These are phyloP conservation scores for Tetrapedia diversipes DNA, from an alignment of 2,888 invertebrate genomes.

Conservation along the genomic window DNA sequence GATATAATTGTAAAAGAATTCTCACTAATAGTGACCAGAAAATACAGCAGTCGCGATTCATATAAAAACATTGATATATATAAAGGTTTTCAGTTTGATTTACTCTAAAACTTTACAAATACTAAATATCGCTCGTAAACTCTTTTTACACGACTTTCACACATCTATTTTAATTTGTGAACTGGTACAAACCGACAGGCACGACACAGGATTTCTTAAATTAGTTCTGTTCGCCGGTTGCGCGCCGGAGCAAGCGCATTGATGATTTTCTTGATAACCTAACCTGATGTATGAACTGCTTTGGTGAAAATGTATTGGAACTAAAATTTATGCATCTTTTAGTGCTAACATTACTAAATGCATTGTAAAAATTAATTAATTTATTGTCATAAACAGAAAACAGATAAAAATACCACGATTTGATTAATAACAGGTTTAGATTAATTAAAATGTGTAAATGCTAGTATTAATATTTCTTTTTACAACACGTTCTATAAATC, in stretches of 20 bases:
- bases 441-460: neutral
- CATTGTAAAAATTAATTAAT: neutral
- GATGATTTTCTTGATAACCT: conserved; percentile 44
- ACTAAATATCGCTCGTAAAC: conserved; percentile 41
- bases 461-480: too few species aligned
- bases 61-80: neutral
- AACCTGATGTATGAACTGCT: conserved; percentile 30
- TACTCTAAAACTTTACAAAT: neutral
- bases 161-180: conserved; percentile 81
- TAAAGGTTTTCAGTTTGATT: neutral
- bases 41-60: neutral
- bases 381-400: neutral
- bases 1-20: neutral
- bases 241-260: conserved; percentile 76
- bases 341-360: neutral
- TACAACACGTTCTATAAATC: too few species aligned
- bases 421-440: too few species aligned
- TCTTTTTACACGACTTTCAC: conserved; percentile 76
- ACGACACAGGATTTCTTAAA: conserved; percentile 80
- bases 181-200: conserved; percentile 79
- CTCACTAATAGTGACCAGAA: neutral
- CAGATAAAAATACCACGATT: too few species aligned
- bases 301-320: conserved; percentile 19
- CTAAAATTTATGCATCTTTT: neutral
- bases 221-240: conserved; percentile 77